Evolutionary conservation across 2,797 vertebrate species (phyloP).

Genomic region (Ambastaia sidthimunki): DNA sequence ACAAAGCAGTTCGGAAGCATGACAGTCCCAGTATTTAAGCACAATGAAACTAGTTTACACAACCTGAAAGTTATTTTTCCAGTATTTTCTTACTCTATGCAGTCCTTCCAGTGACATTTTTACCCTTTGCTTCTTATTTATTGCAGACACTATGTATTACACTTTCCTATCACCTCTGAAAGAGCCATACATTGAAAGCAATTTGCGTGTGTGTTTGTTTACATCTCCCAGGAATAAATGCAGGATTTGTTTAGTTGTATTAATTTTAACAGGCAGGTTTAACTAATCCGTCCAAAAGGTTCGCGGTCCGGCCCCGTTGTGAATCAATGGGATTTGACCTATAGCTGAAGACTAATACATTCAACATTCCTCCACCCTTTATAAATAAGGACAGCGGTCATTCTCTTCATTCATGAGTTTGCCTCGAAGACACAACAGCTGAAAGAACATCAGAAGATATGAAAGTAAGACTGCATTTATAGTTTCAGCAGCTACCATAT

Average conservation of each 20-base stretch:
- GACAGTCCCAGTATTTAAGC: no score
- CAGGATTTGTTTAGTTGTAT: neutral
- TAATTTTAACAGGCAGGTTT: conserved; percentile 36
- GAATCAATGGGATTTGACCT: conserved; percentile 78
- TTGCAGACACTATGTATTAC: neutral
- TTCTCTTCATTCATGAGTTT: conserved; percentile 40
- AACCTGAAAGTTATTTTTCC: no score
- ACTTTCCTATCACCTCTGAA: neutral
- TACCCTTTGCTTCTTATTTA: neutral
- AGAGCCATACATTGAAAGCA: conserved; percentile 4
- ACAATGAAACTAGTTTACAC: no score
- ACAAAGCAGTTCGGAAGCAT: neutral
- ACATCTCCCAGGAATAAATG: neutral
- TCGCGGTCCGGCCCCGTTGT: conserved; percentile 54
- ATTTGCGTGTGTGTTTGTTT: neutral
- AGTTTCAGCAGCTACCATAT: neutral
- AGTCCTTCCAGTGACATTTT: neutral
- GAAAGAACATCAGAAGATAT: conserved; percentile 70
- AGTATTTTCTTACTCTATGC: neutral
- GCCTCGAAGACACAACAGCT: conserved; percentile 40
- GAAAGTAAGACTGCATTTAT: conserved; percentile 84
- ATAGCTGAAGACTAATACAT: conserved; percentile 66
- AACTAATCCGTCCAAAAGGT: conserved; percentile 30
- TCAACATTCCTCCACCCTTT: conserved; percentile 61
- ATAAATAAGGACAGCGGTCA: conserved; percentile 76